Percentiles rank a stretch among this genome's conserved stretches.
These are phyloP conservation scores for Anastatus disparis DNA, from an alignment of 1,140 invertebrate genomes.

Conservation along the genomic window DNA sequence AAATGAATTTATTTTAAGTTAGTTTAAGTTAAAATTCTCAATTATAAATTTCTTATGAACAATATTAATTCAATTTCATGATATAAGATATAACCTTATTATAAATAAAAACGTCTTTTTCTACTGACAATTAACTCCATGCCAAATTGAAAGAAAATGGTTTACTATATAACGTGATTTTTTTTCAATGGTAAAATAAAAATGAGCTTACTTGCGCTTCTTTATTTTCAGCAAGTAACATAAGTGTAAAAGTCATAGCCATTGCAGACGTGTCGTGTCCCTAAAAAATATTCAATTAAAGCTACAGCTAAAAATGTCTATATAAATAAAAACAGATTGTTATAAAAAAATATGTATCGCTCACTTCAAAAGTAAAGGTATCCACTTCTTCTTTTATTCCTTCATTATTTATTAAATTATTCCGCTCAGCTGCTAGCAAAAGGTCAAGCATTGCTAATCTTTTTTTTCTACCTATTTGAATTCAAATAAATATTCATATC, in stretches of 20 bases:
- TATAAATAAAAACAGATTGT: neutral
- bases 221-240: slow-evolving; percentile 43
- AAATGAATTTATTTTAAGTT: too few relatives aligned
- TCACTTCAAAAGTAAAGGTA: slow-evolving; percentile 83
- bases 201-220: slow-evolving; percentile 40
- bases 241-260: slow-evolving; percentile 39
- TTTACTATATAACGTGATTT: too few relatives aligned
- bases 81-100: too few relatives aligned
- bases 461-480: slow-evolving; percentile 64
- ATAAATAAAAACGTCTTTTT: too few relatives aligned
- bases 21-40: too few relatives aligned
- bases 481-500: too few relatives aligned
- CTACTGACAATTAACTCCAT: too few relatives aligned
- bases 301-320: neutral
- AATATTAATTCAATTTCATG: too few relatives aligned
- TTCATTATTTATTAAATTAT: slow-evolving; percentile 66
- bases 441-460: slow-evolving; percentile 86
- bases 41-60: too few relatives aligned
- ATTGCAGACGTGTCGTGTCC: slow-evolving; percentile 47
- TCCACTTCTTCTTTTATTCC: slow-evolving; percentile 86
- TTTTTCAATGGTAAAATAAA: too few relatives aligned
- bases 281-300: slow-evolving; percentile 20
- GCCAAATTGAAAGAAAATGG: too few relatives aligned
- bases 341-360: neutral
- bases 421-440: slow-evolving; percentile 71